Conservation (phyloP, 1,140 invertebrate species). For the Drosophila malerkotliana region DNA sequence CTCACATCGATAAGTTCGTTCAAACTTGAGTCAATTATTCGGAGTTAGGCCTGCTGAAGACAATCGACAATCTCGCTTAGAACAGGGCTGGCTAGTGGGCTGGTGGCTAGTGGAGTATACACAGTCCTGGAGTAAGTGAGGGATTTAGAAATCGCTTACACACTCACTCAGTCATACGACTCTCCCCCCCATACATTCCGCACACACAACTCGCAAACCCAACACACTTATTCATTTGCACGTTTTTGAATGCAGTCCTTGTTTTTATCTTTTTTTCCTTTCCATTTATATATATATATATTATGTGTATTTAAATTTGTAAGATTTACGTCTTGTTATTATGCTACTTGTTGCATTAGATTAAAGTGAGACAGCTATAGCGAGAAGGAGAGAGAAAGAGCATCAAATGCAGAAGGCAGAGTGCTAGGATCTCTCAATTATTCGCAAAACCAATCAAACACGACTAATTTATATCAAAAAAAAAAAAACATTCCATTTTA, state of each 20-base stretch:
- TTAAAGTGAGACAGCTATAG: conserved; percentile 46
- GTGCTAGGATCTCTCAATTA: conserved; percentile 12
- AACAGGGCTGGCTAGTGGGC: background rate
- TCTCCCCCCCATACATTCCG: conserved; percentile 47
- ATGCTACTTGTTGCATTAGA: conserved; percentile 58
- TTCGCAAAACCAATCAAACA: conserved; percentile 14
- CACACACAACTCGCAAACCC: conserved; percentile 7
- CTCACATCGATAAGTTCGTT: conserved; percentile 14
- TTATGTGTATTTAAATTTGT: conserved; percentile 42
- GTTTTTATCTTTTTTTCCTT: conserved; percentile 46
- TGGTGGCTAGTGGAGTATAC: too few relatives aligned
- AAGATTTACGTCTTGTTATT: conserved; percentile 67
- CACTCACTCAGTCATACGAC: conserved; percentile 13
- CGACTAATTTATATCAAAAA: conserved; percentile 44
- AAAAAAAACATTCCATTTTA: conserved; percentile 60
- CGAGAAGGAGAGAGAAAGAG: conserved; percentile 14
- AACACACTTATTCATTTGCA: conserved; percentile 36
- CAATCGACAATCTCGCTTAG: conserved; percentile 8
- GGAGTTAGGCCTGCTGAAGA: conserved; percentile 18
- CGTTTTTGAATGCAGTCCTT: conserved; percentile 55
- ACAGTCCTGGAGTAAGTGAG: conserved; percentile 6
- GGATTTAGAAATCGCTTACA: conserved; percentile 29
- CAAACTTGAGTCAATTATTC: conserved; percentile 33
- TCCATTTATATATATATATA: conserved; percentile 25
- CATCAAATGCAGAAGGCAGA: conserved; percentile 37